Evolutionary conservation across 2,888 invertebrate species (phyloP).

Genomic region (Agrochola lota): DNA sequence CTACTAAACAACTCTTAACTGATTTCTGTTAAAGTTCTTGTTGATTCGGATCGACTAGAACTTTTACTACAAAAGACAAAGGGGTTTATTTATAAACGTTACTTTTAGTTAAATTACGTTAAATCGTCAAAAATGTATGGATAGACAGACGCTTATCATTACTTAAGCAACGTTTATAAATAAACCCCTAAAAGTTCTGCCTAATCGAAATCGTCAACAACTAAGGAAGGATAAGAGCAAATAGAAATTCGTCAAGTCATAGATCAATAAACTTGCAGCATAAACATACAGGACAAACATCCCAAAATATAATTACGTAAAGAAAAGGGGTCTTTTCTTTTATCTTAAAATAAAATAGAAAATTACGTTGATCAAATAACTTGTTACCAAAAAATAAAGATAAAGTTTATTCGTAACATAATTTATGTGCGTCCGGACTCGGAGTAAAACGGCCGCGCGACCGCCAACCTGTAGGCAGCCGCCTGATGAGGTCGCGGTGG

Average conservation of each 20-base stretch:
- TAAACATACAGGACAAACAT: neutral
- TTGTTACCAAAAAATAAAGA: conserved; percentile 64
- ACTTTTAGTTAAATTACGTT: no score
- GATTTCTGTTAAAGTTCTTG: neutral
- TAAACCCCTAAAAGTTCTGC: no score
- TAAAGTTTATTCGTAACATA: conserved; percentile 60
- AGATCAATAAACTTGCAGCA: neutral
- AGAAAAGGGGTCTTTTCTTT: conserved; percentile 22
- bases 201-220: no score
- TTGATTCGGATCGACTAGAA: neutral
- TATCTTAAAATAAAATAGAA: conserved; percentile 41
- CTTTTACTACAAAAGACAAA: neutral
- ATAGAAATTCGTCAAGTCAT: neutral
- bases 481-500: conserved; percentile 23
- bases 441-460: conserved; percentile 23
- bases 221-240: neutral
- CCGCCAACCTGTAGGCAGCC: conserved; percentile 46
- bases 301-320: neutral
- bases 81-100: no score
- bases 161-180: no score
- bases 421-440: conserved; percentile 47
- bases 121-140: no score
- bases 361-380: conserved; percentile 61
- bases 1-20: no score
- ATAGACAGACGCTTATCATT: no score